Base-by-base conservation (phyloP, 1,140 invertebrate species). In the Drosophila erecta region DNA sequence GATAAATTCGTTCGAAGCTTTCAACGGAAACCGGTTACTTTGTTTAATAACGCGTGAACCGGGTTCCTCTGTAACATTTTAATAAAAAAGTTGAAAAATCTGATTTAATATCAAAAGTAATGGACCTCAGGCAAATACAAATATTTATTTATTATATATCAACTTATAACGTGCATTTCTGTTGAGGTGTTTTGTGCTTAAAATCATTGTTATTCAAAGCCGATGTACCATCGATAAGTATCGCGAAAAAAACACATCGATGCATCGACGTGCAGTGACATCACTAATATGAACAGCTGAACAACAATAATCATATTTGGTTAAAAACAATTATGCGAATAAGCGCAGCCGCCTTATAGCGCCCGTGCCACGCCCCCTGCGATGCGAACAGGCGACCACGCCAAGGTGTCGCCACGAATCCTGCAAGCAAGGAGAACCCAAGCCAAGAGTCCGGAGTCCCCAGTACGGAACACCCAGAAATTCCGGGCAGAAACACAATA, bases 281-380 rank as follows among this genome's bases (percentile, higher is more conserved):
- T 15, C 40, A 8, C 38, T 40, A 40, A 30, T 46, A 61, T 62
- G 43, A 66, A 40, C 59, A 66, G 57, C 57, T 65, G 41, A 65
- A 67, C 27, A 67, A 44, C 41, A 44, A 60, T 30, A 60, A 38
- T 37, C 58, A 65, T 64, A 50, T 50, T 64, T 67, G 44, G 59
- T 65, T 65, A 51, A 43, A 51, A 67, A 67, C 60, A 67, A 67
- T 65, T 65, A 67, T 67, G 64, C 64, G 46, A 53, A 43, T 53
- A 14, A 12, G 17, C 20, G 60, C 27, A 24, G 60, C 20, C 40
- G 49, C n/a, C 46, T 67, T 67, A 67, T 67, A 67, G 64, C 64
- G 46, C 64, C 46, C 30, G 20, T 24, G 27, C 12, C 59, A 15
- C 55, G 24, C 59, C 60, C 44, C 24, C 41, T 49, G 64, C 64